Percentiles rank a stretch among this genome's conserved stretches.
phyloP scores from a whole-genome alignment of 1,140 invertebrate genomes.

The Aculops lycopersici region DNA sequence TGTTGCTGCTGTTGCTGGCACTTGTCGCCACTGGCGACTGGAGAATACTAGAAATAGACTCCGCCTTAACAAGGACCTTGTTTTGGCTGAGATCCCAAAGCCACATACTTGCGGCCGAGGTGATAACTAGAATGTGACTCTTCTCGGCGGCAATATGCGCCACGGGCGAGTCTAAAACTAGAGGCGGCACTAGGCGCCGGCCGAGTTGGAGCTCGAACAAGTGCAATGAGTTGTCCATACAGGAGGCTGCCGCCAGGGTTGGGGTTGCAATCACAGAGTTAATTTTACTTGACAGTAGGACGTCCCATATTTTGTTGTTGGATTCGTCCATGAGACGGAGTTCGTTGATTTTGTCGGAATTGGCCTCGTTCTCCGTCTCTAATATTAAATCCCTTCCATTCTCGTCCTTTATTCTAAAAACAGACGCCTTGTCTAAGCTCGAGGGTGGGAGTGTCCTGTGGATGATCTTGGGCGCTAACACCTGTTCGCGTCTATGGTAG shows the following conservation, averaged over 20 bases:
- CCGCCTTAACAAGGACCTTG: slow-evolving; percentile 14
- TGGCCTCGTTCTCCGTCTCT: slow-evolving; percentile 15
- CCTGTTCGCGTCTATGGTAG: no score
- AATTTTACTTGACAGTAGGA: slow-evolving; percentile 5
- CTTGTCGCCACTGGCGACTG: no score
- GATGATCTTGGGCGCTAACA: no score
- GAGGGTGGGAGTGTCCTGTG: slow-evolving; percentile 10
- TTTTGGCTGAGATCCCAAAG: slow-evolving; percentile 13
- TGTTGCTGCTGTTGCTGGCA: no score
- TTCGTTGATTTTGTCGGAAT: not conserved
- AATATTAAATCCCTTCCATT: slow-evolving; percentile 6
- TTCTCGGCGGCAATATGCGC: slow-evolving; percentile 12
- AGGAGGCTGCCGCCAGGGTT: slow-evolving; percentile 23
- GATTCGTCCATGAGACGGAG: slow-evolving; percentile 2
- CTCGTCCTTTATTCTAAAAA: slow-evolving; percentile 7
- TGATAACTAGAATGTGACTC: slow-evolving; percentile 15
- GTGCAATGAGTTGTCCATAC: slow-evolving; percentile 30
- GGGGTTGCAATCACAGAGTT: slow-evolving; percentile 8
- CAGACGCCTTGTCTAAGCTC: slow-evolving; percentile 11
- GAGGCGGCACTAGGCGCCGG: slow-evolving; percentile 24
- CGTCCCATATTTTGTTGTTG: slow-evolving; percentile 3
- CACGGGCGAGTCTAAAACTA: slow-evolving; percentile 24
- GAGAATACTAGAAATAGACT: slow-evolving; percentile 15
- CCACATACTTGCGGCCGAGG: slow-evolving; percentile 7
- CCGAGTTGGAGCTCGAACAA: slow-evolving; percentile 23